Percentiles rank a stretch among this genome's conserved stretches.
Evolutionary conservation across 2,113 vertebrate species (phyloP).

Genomic region (Bungarus multicinctus): DNA sequence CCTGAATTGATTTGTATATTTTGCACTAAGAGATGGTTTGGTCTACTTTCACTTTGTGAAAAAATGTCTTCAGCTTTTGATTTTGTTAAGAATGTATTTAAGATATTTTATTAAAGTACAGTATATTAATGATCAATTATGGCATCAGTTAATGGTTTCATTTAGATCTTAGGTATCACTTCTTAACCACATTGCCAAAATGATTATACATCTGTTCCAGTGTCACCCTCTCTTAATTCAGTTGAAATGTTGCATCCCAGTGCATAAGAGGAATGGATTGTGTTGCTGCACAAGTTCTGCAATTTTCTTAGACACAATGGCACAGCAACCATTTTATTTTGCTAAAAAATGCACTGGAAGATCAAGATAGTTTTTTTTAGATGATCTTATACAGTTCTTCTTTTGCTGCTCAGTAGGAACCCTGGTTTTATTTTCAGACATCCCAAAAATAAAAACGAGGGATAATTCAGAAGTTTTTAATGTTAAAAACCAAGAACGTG

Average conservation of each 20-base stretch:
- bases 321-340: not conserved
- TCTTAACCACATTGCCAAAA: not conserved
- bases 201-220: not conserved
- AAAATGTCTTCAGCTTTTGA: conserved; percentile 28
- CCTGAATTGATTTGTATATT: conserved; percentile 16
- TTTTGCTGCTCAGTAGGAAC: not conserved
- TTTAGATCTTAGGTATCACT: not conserved
- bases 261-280: not conserved
- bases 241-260: not conserved
- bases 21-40: conserved; percentile 37
- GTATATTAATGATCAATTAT: conserved; percentile 39
- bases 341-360: not conserved
- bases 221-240: not conserved
- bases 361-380: not conserved
- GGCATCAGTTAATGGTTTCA: not conserved
- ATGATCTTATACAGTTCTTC: not conserved
- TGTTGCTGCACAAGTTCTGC: not conserved
- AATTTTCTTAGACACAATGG: not conserved
- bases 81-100: conserved; percentile 33
- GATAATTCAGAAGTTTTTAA: not conserved
- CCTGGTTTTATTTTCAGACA: not conserved
- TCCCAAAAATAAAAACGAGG: not conserved
- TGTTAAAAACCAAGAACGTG: not conserved
- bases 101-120: conserved; percentile 25
- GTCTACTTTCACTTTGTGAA: not conserved